Conservation (phyloP, 2,113 vertebrate species). For the Prionailurus viverrinus region DNA sequence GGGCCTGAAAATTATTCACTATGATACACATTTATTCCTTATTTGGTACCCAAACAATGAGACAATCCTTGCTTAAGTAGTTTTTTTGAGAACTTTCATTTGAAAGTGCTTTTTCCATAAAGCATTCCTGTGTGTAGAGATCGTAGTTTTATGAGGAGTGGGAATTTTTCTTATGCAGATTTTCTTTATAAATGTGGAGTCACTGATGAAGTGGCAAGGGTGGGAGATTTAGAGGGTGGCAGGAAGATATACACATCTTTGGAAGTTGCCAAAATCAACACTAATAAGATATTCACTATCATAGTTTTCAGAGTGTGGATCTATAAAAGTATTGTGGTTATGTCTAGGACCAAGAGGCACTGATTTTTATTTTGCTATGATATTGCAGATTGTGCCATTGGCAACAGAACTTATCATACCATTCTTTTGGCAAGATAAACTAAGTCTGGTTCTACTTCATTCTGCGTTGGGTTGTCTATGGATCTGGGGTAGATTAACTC, state of each 20-base stretch:
- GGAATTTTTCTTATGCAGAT: slow-evolving; percentile 74
- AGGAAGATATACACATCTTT: slow-evolving; percentile 93
- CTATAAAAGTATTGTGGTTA: slow-evolving; percentile 90
- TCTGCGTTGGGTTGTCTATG: not conserved
- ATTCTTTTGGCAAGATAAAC: slow-evolving; percentile 68
- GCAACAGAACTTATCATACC: slow-evolving; percentile 61
- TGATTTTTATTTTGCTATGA: slow-evolving; percentile 70
- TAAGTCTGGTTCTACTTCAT: slow-evolving; percentile 62
- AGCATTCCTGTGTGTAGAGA: slow-evolving; percentile 60
- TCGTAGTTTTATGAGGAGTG: slow-evolving; percentile 71
- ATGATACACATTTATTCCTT: slow-evolving; percentile 37
- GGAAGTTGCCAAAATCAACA: slow-evolving; percentile 96
- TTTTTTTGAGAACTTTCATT: slow-evolving; percentile 59
- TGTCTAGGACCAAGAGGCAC: slow-evolving; percentile 64
- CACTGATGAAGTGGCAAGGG: slow-evolving; percentile 87
- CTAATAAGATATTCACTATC: slow-evolving; percentile 95
- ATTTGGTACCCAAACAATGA: slow-evolving; percentile 67
- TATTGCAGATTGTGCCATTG: slow-evolving; percentile 40
- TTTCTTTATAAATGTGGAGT: slow-evolving; percentile 89
- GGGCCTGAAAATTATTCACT: slow-evolving; percentile 16
- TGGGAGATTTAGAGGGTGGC: slow-evolving; percentile 90
- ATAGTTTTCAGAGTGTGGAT: slow-evolving; percentile 96
- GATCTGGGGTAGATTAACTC: slow-evolving; percentile 43
- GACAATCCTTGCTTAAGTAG: slow-evolving; percentile 61
- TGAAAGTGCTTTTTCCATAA: slow-evolving; percentile 60